These are phyloP conservation scores for Beris morrisii DNA, from an alignment of 2,888 invertebrate genomes.

Conservation along the genomic window DNA sequence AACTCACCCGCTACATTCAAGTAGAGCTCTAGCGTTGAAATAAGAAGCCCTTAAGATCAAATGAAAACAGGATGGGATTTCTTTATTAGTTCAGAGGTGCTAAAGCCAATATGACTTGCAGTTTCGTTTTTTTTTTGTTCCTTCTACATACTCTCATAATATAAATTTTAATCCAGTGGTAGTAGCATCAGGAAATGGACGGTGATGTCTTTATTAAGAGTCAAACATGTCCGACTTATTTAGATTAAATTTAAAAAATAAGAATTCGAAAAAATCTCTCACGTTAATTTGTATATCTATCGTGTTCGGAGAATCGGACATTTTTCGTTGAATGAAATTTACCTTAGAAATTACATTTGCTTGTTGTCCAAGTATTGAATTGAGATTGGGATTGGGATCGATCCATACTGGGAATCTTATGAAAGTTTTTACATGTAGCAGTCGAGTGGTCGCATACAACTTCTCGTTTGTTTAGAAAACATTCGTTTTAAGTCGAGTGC, in stretches of 20 bases:
- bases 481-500: too few species aligned
- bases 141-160: not conserved
- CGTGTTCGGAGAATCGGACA: too few species aligned
- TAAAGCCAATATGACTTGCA: constrained; percentile 29
- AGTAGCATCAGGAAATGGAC: constrained; percentile 30
- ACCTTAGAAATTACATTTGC: too few species aligned
- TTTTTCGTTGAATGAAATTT: too few species aligned
- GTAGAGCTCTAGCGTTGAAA: constrained; percentile 31
- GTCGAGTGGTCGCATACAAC: too few species aligned
- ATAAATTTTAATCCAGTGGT: constrained; percentile 16
- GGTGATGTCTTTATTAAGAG: constrained; percentile 27
- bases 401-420: too few species aligned
- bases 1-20: constrained; percentile 32
- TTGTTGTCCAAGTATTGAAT: too few species aligned
- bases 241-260: constrained; percentile 16
- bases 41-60: constrained; percentile 27
- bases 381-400: too few species aligned
- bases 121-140: constrained; percentile 2
- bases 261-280: too few species aligned
- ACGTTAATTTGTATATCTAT: too few species aligned
- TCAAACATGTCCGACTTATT: constrained; percentile 18
- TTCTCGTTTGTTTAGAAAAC: too few species aligned
- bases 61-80: constrained; percentile 32
- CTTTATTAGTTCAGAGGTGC: constrained; percentile 29
- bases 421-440: too few species aligned